Percentiles rank a stretch among this genome's conserved stretches.
These are phyloP conservation scores for Limnephilus auricula DNA, from an alignment of 2,888 invertebrate species.

Conservation along the genomic window DNA sequence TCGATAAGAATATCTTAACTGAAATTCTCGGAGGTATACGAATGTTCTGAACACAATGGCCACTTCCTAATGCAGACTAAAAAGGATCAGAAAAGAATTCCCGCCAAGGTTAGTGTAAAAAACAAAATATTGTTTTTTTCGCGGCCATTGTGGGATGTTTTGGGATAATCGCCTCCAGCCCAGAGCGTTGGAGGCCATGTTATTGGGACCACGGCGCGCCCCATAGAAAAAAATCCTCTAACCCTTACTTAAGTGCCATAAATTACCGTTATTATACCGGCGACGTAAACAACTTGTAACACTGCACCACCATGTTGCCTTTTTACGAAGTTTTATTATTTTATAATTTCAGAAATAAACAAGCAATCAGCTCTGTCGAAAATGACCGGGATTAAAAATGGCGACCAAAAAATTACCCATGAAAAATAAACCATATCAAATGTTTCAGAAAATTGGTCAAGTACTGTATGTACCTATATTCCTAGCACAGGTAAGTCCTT, in stretches of 20 bases:
- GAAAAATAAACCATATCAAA: not conserved
- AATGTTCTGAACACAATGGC: constrained; percentile 62
- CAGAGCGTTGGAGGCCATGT: constrained; percentile 40
- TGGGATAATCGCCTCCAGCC: constrained; percentile 41
- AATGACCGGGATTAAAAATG: not conserved
- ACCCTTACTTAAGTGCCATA: constrained; percentile 57
- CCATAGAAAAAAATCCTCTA: constrained; percentile 38
- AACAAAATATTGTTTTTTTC: constrained; percentile 57
- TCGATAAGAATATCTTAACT: constrained; percentile 62
- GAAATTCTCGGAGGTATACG: constrained; percentile 58
- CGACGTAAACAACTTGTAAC: constrained; percentile 34
- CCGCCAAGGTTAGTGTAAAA: constrained; percentile 56
- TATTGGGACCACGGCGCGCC: not conserved
- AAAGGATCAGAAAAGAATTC: constrained; percentile 58
- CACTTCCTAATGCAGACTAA: constrained; percentile 63
- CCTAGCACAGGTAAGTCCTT: not conserved
- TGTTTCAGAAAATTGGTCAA: not conserved
- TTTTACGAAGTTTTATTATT: not conserved
- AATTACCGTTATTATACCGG: constrained; percentile 60
- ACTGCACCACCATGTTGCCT: not conserved
- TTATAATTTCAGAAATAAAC: not conserved
- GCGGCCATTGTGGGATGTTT: constrained; percentile 59
- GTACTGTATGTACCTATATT: not conserved
- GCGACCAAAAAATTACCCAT: not conserved
- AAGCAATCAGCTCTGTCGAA: not conserved